Base-by-base conservation (phyloP, 2,888 invertebrate genomes). In the Laspeyria flexula region DNA sequence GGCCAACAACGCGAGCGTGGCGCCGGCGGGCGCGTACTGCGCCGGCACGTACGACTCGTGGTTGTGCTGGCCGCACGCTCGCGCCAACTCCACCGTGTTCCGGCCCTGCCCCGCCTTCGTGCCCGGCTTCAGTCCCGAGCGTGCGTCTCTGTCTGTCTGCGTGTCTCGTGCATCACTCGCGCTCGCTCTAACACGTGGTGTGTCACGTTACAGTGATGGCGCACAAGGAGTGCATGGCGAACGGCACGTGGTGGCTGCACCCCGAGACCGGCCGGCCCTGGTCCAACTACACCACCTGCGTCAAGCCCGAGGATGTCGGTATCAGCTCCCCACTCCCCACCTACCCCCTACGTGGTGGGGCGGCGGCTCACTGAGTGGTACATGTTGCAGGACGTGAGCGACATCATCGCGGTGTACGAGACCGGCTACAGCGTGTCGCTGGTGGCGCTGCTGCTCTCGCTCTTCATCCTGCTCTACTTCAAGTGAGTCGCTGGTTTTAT, bases 271-370 rank as follows among this genome's bases (percentile, higher is more conserved):
- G 96, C 76, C 93, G 93, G 71, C 93, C 95, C 16, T 98, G 98
- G 97, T 96, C 97, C 68, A 98, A 98, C 90, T 98, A 98, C 89
- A 97, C 97, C 43, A 96, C 96, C 34, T 98, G 98, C 87, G 93
- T 98, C 55, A 95, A 79, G 40, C 78, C 85, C 10, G 90, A 88
- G 55, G 88, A 90, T 47, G 95, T 97, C 56, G 95, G 95, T 85
- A 91, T 93, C 25, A 9, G 0, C 18, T 10, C n/a, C 21, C 4
- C 7, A 6, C 5, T 4, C 25, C 5, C 25, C 25, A 7, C 25
- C 7, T 25, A 1, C 6, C 25, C 25, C 25, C 1, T 7, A 25
- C 25, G n/a, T n/a, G n/a, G n/a, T 7, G 6, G 25, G 7, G 25
- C 25, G 25, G 9, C 5, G 25, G 3, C 25, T 25, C 4, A 25